Evolutionary conservation across 2,888 invertebrate genomes (phyloP).

Genomic region (Ochropacha duplaris): DNA sequence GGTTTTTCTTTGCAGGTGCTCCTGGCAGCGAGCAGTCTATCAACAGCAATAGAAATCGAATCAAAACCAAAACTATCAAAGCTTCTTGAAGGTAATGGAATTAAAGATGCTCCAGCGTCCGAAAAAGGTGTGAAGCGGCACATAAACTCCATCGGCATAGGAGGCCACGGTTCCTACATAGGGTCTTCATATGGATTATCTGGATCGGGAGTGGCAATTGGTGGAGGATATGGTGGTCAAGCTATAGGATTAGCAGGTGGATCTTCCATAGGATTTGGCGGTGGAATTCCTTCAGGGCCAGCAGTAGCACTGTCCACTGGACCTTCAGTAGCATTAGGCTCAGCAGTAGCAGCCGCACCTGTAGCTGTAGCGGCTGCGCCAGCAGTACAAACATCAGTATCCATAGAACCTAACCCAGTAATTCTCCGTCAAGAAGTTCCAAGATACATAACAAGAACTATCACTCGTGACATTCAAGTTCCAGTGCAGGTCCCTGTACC

Average conservation of each 20-base stretch:
- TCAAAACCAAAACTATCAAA: slow-evolving; percentile 60
- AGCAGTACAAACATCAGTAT: slow-evolving; percentile 65
- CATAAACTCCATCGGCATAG: slow-evolving; percentile 40
- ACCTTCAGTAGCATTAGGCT: slow-evolving; percentile 15
- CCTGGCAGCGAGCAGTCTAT: slow-evolving; percentile 63
- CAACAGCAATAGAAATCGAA: slow-evolving; percentile 58
- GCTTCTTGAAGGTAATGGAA: slow-evolving; percentile 59
- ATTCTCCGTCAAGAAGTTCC: slow-evolving; percentile 74
- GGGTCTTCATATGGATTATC: slow-evolving; percentile 24
- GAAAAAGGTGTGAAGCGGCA: slow-evolving; percentile 68
- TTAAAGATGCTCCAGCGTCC: slow-evolving; percentile 54
- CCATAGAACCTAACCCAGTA: slow-evolving; percentile 71
- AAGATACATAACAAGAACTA: slow-evolving; percentile 70
- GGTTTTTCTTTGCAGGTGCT: slow-evolving; percentile 55
- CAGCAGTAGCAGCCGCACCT: slow-evolving; percentile 26
- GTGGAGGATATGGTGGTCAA: slow-evolving; percentile 20
- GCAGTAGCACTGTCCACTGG: slow-evolving; percentile 28
- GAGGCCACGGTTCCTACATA: slow-evolving; percentile 10
- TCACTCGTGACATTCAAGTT: slow-evolving; percentile 71
- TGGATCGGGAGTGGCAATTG: slow-evolving; percentile 10
- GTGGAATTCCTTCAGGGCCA: slow-evolving; percentile 15
- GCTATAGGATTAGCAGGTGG: slow-evolving; percentile 25
- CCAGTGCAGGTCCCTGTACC: slow-evolving; percentile 77
- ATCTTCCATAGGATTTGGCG: slow-evolving; percentile 26
- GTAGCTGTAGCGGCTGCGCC: slow-evolving; percentile 35